Conservation (phyloP, 2,797 vertebrate species). For the Sylvilagus floridanus region DNA sequence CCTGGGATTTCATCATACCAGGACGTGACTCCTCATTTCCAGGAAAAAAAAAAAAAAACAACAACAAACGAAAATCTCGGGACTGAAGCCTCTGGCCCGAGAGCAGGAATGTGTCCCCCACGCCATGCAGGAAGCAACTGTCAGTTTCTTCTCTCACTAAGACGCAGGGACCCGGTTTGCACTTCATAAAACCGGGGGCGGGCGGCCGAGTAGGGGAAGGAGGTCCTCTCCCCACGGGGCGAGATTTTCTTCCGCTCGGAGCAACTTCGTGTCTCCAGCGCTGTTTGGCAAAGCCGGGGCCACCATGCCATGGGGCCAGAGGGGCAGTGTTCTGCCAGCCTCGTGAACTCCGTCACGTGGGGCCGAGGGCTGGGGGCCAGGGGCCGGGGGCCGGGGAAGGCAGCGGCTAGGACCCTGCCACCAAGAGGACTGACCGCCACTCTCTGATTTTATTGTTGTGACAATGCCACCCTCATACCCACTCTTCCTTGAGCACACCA, state of each 20-base stretch:
- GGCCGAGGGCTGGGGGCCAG: not conserved
- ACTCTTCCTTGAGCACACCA: not conserved
- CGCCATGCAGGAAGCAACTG: slow-evolving; percentile 65
- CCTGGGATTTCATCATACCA: not conserved
- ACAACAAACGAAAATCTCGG: not conserved
- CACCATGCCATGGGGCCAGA: not conserved
- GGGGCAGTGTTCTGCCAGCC: not conserved
- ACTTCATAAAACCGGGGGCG: slow-evolving; percentile 80
- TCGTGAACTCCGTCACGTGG: not conserved
- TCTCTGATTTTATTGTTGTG: not conserved
- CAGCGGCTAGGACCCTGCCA: not conserved
- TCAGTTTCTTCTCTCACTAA: slow-evolving; percentile 62
- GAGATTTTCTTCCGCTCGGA: slow-evolving; percentile 77
- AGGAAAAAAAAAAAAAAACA: not conserved
- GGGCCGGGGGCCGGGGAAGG: not conserved
- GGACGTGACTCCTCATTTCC: slow-evolving; percentile 43
- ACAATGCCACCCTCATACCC: not conserved
- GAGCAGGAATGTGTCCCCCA: slow-evolving; percentile 25
- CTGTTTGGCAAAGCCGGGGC: slow-evolving; percentile 77
- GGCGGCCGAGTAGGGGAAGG: not conserved
- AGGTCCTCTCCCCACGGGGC: slow-evolving; percentile 56
- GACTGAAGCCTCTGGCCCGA: slow-evolving; percentile 47
- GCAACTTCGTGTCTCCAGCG: slow-evolving; percentile 76
- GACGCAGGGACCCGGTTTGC: slow-evolving; percentile 70
- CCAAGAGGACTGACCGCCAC: not conserved